These are phyloP conservation scores for Apocrypta bakeri DNA, from an alignment of 1,140 invertebrate genomes.

Conservation along the genomic window DNA sequence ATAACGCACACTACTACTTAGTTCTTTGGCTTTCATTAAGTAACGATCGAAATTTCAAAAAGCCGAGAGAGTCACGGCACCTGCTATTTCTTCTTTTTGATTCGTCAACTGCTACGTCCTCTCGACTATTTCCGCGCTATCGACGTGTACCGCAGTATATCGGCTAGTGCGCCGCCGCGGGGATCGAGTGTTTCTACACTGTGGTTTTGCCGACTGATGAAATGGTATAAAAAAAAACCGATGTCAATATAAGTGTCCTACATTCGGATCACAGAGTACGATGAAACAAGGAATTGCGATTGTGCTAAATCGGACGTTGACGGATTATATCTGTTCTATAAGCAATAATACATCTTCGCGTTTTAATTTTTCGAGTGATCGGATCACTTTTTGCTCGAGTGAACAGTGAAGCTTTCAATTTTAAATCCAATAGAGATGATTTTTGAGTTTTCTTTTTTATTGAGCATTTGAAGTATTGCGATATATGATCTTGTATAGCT, in stretches of 20 bases:
- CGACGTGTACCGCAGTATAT: not conserved
- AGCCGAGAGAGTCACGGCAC: not conserved
- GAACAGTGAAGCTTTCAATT: too few relatives aligned
- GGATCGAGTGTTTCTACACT: not conserved
- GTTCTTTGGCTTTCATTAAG: not conserved
- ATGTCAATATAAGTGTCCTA: not conserved
- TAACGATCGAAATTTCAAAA: not conserved
- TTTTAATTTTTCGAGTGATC: too few relatives aligned
- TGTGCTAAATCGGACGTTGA: not conserved
- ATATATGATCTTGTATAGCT: too few relatives aligned
- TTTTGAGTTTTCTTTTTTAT: too few relatives aligned
- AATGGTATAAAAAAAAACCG: not conserved
- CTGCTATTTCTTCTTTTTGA: not conserved
- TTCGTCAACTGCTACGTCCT: not conserved
- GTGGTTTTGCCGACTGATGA: not conserved
- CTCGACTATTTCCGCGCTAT: not conserved
- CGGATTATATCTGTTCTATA: not conserved
- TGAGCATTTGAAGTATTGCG: too few relatives aligned
- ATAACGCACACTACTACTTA: not conserved
- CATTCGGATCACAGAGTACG: not conserved
- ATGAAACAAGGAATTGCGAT: not conserved
- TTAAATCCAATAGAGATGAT: too few relatives aligned
- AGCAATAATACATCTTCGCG: too few relatives aligned
- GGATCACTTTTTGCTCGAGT: too few relatives aligned
- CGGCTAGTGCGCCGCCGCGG: too few relatives aligned